phyloP scores from a whole-genome alignment of 2,113 vertebrate species.

The Corythornis vintsioides region DNA sequence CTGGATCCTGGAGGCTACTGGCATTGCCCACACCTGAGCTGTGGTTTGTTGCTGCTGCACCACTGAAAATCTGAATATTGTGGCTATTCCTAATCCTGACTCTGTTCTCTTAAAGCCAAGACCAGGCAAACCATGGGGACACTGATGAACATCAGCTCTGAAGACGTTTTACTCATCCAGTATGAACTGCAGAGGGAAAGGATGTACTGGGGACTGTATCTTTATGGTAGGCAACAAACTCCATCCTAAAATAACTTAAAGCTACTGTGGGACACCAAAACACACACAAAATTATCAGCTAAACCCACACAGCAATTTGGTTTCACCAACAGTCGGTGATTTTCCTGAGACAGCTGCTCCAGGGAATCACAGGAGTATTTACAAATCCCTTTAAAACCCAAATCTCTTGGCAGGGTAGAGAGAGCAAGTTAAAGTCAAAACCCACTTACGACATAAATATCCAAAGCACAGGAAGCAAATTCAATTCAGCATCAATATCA shows the following conservation, averaged over 20 bases:
- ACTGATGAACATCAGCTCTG: slow-evolving; percentile 23
- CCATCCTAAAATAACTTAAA: neutral
- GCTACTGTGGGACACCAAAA: fast-evolving
- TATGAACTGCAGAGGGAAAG: slow-evolving; percentile 25
- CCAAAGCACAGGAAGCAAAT: neutral
- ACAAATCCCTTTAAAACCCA: neutral
- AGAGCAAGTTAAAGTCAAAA: neutral
- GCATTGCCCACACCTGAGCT: neutral
- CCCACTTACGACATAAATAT: neutral
- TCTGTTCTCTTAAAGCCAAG: slow-evolving; percentile 9
- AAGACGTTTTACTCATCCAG: slow-evolving; percentile 40
- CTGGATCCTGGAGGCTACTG: neutral
- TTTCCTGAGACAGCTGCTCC: fast-evolving
- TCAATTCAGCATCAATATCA: fast-evolving
- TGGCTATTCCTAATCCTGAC: neutral
- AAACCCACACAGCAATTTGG: fast-evolving
- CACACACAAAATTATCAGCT: neutral
- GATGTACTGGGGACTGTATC: slow-evolving; percentile 13
- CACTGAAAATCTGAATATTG: neutral
- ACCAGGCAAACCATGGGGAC: neutral
- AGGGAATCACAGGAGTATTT: neutral
- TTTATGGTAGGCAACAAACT: slow-evolving; percentile 1
- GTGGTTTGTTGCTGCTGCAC: neutral
- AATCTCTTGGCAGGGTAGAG: neutral
- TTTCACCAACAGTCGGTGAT: neutral